Conservation (phyloP, 2,113 vertebrate genomes). For the Vulpes vulpes region DNA sequence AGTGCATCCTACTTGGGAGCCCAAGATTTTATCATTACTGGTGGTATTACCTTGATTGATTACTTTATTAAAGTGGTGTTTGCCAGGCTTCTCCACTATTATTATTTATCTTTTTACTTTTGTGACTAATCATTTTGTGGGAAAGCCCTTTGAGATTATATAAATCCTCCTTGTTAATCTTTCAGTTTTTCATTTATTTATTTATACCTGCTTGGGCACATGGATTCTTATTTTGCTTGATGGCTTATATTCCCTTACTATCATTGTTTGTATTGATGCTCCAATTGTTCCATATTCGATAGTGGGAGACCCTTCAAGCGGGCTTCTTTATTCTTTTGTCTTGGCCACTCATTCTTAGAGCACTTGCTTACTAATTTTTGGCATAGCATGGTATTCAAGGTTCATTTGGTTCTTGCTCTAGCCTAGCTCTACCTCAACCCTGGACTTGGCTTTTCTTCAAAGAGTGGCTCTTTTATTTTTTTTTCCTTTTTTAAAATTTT, state of each 20-base stretch:
- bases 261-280: background rate
- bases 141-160: background rate
- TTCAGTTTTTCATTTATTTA: conserved; percentile 14
- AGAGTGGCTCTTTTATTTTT: background rate
- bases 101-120: conserved; percentile 34
- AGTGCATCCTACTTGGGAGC: background rate
- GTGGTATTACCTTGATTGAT: conserved; percentile 11
- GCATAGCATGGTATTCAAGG: background rate
- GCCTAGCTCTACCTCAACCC: background rate
- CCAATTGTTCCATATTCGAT: background rate
- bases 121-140: conserved; percentile 34
- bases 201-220: background rate
- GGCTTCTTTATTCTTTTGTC: conserved; percentile 36
- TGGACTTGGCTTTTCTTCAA: conserved; percentile 17
- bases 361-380: conserved; percentile 7
- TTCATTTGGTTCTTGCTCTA: conserved; percentile 9
- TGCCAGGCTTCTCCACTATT: background rate
- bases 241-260: background rate
- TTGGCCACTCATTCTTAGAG: background rate
- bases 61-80: conserved; percentile 4
- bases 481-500: too few relatives aligned
- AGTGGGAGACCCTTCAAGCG: background rate
- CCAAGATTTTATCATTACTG: background rate
- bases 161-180: background rate
- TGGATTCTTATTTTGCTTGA: conserved; percentile 30